Percentiles rank a stretch among this genome's conserved stretches.
phyloP scores from a whole-genome alignment of 2,113 vertebrate species.

The Dissostichus mawsoni region DNA sequence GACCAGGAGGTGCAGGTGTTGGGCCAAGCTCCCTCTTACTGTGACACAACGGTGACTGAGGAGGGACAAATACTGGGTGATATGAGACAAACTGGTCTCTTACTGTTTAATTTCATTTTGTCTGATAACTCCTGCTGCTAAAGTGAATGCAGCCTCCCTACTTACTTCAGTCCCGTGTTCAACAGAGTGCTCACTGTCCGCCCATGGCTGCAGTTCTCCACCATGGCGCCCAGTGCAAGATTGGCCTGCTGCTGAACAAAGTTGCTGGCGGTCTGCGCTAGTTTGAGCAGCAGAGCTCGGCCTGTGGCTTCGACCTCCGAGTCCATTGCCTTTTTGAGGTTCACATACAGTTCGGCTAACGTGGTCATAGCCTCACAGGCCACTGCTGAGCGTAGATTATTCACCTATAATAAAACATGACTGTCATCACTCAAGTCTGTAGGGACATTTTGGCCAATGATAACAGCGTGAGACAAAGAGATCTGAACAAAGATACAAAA shows the following conservation, averaged over 20 bases:
- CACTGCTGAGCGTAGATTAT: not conserved
- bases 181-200: not conserved
- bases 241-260: not conserved
- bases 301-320: not conserved
- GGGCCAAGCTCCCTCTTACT: not conserved
- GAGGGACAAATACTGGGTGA: not conserved
- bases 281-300: conserved; percentile 5
- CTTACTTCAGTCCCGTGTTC: conserved; percentile 3
- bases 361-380: not conserved
- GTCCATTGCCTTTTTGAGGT: not conserved
- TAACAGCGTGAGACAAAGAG: not conserved
- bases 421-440: not conserved
- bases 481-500: not conserved
- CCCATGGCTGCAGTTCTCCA: conserved; percentile 1
- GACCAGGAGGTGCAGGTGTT: not conserved
- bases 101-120: not conserved
- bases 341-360: not conserved
- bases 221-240: not conserved
- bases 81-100: not conserved
- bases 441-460: not conserved
- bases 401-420: not conserved
- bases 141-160: not conserved
- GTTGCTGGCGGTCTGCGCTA: not conserved
- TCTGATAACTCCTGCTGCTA: not conserved
- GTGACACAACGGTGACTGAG: not conserved